These are phyloP conservation scores for Chrysaora quinquecirrha DNA, from an alignment of 30 jellyfish, hydroid and myxozoan genomes.

Conservation along the genomic window DNA sequence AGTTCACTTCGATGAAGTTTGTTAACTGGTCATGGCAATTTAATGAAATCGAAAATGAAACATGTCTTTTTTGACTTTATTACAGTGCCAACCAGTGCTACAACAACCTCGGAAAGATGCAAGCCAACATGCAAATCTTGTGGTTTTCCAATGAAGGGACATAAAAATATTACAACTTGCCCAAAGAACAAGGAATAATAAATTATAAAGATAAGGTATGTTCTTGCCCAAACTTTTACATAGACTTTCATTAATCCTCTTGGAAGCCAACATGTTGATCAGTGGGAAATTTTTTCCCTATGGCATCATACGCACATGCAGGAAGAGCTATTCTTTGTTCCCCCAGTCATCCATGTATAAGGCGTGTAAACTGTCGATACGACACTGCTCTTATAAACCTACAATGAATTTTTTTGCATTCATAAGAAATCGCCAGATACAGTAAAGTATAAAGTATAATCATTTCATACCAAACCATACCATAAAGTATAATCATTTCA, in stretches of 20 bases:
- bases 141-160: constrained; percentile 8
- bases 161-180: too few relatives aligned
- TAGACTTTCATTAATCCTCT: too few relatives aligned
- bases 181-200: constrained; percentile 4
- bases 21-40: too few relatives aligned
- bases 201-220: neutral
- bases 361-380: constrained; percentile 21
- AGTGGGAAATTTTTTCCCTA: constrained; percentile 4
- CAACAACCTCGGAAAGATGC: neutral
- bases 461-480: too few relatives aligned
- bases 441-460: too few relatives aligned
- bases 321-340: constrained; percentile 21
- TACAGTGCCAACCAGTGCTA: neutral
- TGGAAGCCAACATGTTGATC: constrained; percentile 5
- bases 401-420: too few relatives aligned
- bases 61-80: neutral
- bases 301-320: constrained; percentile 41
- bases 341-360: constrained; percentile 26
- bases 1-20: too few relatives aligned
- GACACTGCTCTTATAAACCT: constrained; percentile 23
- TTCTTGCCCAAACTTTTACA: too few relatives aligned
- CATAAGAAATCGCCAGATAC: too few relatives aligned
- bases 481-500: too few relatives aligned
- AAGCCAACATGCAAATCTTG: constrained; percentile 10
- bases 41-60: too few relatives aligned